phyloP scores from a whole-genome alignment of 2,113 vertebrate species.

The Sceloporus tristichus region DNA sequence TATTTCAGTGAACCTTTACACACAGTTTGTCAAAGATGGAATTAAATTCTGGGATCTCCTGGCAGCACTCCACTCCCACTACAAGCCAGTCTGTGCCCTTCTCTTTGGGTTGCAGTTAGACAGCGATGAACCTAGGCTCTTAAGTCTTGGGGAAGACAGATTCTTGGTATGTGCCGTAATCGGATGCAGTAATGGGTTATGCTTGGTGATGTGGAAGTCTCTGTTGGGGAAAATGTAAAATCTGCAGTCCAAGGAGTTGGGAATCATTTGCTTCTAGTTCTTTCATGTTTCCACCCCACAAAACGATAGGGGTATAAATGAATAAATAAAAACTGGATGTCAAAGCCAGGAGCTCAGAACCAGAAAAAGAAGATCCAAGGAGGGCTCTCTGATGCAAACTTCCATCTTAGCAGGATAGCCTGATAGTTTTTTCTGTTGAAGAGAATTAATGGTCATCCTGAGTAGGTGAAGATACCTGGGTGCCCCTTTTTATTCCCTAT shows the following conservation, averaged over 20 bases:
- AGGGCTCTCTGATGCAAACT: neutral
- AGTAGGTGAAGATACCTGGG: too few relatives aligned
- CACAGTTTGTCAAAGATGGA: conserved; percentile 42
- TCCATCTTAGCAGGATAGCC: neutral
- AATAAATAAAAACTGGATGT: too few relatives aligned
- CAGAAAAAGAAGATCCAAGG: neutral
- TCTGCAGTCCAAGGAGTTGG: neutral
- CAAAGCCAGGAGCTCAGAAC: too few relatives aligned
- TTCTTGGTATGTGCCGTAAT: conserved; percentile 80
- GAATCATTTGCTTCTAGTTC: too few relatives aligned
- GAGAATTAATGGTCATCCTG: too few relatives aligned
- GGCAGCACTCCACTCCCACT: conserved; percentile 88
- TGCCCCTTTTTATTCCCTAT: too few relatives aligned
- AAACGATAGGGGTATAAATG: too few relatives aligned
- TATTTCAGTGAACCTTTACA: conserved; percentile 85
- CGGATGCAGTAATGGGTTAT: neutral
- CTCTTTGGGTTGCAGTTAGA: conserved; percentile 89
- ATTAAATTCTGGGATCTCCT: conserved; percentile 81
- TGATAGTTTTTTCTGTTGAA: neutral
- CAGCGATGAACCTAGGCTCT: conserved; percentile 83
- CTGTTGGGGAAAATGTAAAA: neutral
- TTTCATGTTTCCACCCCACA: too few relatives aligned
- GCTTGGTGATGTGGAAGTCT: rapidly evolving
- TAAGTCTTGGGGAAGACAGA: conserved; percentile 90
- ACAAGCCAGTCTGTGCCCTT: conserved; percentile 86